Conservation (phyloP, 2,797 vertebrate genomes). For the Adrianichthys oophorus region DNA sequence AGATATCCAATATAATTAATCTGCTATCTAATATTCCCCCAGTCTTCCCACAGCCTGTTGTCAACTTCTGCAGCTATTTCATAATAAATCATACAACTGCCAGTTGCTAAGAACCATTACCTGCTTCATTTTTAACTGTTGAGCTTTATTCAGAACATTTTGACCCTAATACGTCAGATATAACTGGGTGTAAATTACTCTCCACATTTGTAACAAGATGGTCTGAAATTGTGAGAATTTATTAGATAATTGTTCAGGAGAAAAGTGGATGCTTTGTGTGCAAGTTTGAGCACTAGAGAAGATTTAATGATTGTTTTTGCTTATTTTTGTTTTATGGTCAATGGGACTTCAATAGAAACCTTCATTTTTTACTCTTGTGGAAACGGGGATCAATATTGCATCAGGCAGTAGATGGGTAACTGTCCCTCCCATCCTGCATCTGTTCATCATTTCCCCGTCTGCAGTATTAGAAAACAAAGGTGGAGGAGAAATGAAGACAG, state of each 20-base stretch:
- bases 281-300: neutral
- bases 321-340: slow-evolving; percentile 14
- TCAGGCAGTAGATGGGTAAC: slow-evolving; percentile 69
- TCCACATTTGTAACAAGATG: no score
- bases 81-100: slow-evolving; percentile 35
- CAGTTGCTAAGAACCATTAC: slow-evolving; percentile 18
- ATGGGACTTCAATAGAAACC: slow-evolving; percentile 36
- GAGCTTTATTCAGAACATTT: slow-evolving; percentile 3
- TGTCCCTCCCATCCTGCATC: slow-evolving; percentile 59
- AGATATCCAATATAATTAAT: slow-evolving; percentile 59
- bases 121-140: slow-evolving; percentile 39
- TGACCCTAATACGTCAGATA: neutral
- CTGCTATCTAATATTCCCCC: slow-evolving; percentile 57
- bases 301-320: slow-evolving; percentile 11
- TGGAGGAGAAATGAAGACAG: slow-evolving; percentile 33
- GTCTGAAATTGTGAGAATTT: no score
- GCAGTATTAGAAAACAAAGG: slow-evolving; percentile 59
- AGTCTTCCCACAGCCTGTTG: slow-evolving; percentile 34
- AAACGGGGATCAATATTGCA: slow-evolving; percentile 73
- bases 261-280: slow-evolving; percentile 5
- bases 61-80: slow-evolving; percentile 47
- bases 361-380: slow-evolving; percentile 57
- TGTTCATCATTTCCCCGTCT: slow-evolving; percentile 58
- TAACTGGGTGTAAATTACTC: no score
- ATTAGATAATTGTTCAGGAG: no score